phyloP scores from a whole-genome alignment of 2,888 invertebrate genomes.

The Bugulina stolonifera region DNA sequence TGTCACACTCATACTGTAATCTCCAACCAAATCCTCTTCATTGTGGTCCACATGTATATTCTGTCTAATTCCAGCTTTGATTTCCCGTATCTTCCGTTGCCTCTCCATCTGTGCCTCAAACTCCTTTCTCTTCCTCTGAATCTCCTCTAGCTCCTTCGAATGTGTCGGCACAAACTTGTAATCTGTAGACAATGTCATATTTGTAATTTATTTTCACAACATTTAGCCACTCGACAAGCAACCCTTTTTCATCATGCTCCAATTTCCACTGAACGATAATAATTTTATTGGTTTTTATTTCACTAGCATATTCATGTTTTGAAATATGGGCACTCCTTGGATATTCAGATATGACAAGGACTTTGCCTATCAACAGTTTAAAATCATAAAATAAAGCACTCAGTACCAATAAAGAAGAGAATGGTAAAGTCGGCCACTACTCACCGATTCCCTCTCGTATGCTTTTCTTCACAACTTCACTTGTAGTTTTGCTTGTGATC shows the following conservation, averaged over 20 bases:
- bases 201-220: no score
- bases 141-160: slow-evolving; percentile 21
- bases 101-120: slow-evolving; percentile 26
- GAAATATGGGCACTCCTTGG: no score
- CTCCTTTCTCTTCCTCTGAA: slow-evolving; percentile 24
- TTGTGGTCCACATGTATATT: slow-evolving; percentile 25
- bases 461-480: slow-evolving; percentile 24
- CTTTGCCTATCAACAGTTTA: no score
- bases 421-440: no score
- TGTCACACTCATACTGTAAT: slow-evolving; percentile 25
- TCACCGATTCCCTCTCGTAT: slow-evolving; percentile 11
- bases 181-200: background rate
- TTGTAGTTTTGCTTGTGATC: slow-evolving; percentile 20
- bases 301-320: no score
- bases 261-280: no score
- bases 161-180: slow-evolving; percentile 19
- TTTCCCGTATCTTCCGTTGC: slow-evolving; percentile 11
- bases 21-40: slow-evolving; percentile 20
- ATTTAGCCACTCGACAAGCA: no score
- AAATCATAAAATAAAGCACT: no score
- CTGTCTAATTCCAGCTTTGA: slow-evolving; percentile 25
- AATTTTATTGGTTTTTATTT: no score
- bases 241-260: no score
- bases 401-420: no score
- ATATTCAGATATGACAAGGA: no score